Evolutionary conservation across 2,888 invertebrate species (phyloP), one percentile per base, ranked within the genome.

Genomic region (Nipponacmea schrenckii): DNA sequence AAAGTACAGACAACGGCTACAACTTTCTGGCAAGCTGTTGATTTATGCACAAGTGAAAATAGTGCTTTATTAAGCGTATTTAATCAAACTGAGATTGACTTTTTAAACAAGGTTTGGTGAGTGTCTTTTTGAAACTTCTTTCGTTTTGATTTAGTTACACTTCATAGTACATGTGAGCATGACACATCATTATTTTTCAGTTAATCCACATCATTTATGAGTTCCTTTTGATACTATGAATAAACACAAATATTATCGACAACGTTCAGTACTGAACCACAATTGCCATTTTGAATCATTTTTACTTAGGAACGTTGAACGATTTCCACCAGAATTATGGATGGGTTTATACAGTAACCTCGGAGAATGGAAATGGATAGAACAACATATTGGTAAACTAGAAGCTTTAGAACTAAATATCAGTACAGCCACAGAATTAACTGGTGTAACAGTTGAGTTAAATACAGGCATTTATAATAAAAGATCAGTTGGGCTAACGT

Each of bases 261-360:
- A n/a, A n/a, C n/a, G n/a, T n/a, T n/a, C n/a, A n/a, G n/a, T n/a
- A n/a, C n/a, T n/a, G n/a, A n/a, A n/a, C n/a, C n/a, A n/a, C n/a
- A n/a, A n/a, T n/a, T n/a, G n/a, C 39, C 4, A 5, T 7, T 39
- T 39, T 8, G 10, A 39, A 39, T 39, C 10, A 10, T 56, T 10
- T 17, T 56, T 56, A 56, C 24, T 20, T 56, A 56, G 24, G 56
- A 20, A 24, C 56, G 14, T 39, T 39, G 39, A 39, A 39, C 39
- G 39, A 39, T 39, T 39, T 39, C 8, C 39, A 56, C 24, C 56
- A 12, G 56, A 56, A 56, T 70, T 66, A 15, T 70, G 70, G 70
- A 62, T 70, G n/a, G 70, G 70, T 17, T 39, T 70, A 44, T 65
- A 65, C 44, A n/a, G 17, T 44, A 65, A 70, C 26, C 66, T 70